Evolutionary conservation across 2,888 invertebrate species (phyloP).

Genomic region (Heliconius ethilla): DNA sequence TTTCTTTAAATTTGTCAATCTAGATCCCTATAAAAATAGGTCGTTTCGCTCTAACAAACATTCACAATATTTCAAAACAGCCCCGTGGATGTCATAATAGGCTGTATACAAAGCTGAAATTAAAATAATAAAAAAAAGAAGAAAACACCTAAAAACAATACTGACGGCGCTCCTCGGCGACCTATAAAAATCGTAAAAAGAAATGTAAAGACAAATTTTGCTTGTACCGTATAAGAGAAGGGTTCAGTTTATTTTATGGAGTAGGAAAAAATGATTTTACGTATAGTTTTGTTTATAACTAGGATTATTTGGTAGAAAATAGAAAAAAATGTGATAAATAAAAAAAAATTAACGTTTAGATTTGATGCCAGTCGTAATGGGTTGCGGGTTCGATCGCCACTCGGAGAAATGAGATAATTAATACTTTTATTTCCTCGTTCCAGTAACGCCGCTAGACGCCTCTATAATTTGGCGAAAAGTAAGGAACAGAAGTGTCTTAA

Average conservation of each 20-base stretch:
- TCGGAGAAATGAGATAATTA: too few species aligned
- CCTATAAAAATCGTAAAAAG: constrained; percentile 42
- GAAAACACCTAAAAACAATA: constrained; percentile 44
- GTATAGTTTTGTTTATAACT: not conserved
- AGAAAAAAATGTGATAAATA: not conserved
- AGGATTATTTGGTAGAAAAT: not conserved
- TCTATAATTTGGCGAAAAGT: too few species aligned
- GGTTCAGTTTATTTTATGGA: constrained; percentile 20
- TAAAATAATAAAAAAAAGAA: constrained; percentile 44
- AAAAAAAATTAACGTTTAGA: too few species aligned
- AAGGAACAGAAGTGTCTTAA: too few species aligned
- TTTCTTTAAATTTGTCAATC: too few species aligned
- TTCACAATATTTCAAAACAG: constrained; percentile 12
- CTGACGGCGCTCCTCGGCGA: constrained; percentile 43
- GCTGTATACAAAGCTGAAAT: constrained; percentile 45
- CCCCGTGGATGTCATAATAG: constrained; percentile 45
- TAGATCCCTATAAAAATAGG: not conserved
- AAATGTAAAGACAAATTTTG: constrained; percentile 24
- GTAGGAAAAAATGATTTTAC: not conserved
- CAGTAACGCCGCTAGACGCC: too few species aligned
- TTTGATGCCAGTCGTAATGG: too few species aligned
- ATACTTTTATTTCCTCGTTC: too few species aligned
- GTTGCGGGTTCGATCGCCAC: too few species aligned
- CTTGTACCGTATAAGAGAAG: not conserved
- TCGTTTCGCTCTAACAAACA: constrained; percentile 1